Evolutionary conservation across 1,140 invertebrate genomes (phyloP), one percentile per base, ranked within the genome.

Genomic region (Arctopsyche grandis): DNA sequence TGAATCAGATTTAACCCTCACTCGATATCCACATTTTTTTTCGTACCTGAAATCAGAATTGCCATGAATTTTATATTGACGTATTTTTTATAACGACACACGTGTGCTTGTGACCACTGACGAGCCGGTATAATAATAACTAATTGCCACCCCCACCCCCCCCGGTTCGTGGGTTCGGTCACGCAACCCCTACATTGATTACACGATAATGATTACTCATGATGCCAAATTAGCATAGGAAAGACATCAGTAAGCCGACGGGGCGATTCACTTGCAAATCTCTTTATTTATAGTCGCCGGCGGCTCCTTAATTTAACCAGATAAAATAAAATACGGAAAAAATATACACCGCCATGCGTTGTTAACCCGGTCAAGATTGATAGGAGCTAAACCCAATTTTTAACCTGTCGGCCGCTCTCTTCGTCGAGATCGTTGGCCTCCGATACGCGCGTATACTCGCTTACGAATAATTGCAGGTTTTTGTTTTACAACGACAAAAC

Each of bases 201-300:
- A 76, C 29, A 38, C 60, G 38, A 44, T 76, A 76, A 76, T 76
- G 75, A 76, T 76, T 66, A 66, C 56, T 76, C 75, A 66, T 52
- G 75, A 76, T 63, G 56, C 56, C 29, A 44, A 26, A 76, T 76
- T 76, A 76, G 52, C 75, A 76, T 76, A 76, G 48, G 60, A 76
- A 76, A 76, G 60, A 63, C 75, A 76, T 76, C 75, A 76, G 75
- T 60, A 76, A 76, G 56, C 21, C 56, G 56, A 5, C 60, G 26
- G 38, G 43, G 38, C 21, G 16, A 24, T 52, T 24, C 43, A 70
- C 46, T 52, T 52, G 75, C 75, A 76, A 76, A 76, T 76, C 75
- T 76, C 75, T 76, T 76, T 66, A 76, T 60, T 76, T 66, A 75
- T 66, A 22, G 38, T 16, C 21, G 21, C 14, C 29, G 56, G 52